Base-by-base conservation (phyloP, 2,113 vertebrate genomes). In the Epinephelus fuscoguttatus region DNA sequence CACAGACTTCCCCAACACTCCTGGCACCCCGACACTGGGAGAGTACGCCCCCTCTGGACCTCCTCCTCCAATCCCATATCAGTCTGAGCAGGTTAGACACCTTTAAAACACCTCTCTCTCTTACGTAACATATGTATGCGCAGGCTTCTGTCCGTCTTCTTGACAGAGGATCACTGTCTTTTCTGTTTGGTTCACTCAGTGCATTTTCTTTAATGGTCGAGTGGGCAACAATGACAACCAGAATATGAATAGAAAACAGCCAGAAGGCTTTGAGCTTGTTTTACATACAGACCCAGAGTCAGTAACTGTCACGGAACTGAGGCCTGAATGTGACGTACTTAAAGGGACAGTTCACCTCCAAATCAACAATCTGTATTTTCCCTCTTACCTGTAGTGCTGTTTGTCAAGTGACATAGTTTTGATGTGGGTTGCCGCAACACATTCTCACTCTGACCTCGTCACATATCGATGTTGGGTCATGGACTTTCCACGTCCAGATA, bases 1-100 rank as follows among this genome's bases (percentile, higher is more conserved):
- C 78, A 91, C 96, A 0, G 98, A 99, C 64, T 99, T 98, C 70
- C 93, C 97, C 2, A 93, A 97, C 1, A 93, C 95, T 2, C 95
- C 98, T 0, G 94, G 96, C 81, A 97, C 97, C 19, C 96, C 97
- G 0, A 96, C 95, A 0, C 94, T 98, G 47, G 95, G 93, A 1
- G 98, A 99, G 70, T 99, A 89, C 50, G 4, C 97, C 52, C 84
- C 95, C 0, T 93, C 96, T 0, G 96, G 96, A 10, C 96, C 96
- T 0, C 95, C 96, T 0, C 90, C 96, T 0, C 95, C 96, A 0
- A 90, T 92, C 19, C 27, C 97, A 71, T 99, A 98, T 78, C 97
- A 96, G 79, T 84, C 97, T 0, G 97, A 97, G 90, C 95, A 98
- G 92, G 93, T 94, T 18, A 68, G 78, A 64, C 42, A 18, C 8